Evolutionary conservation across 2,113 vertebrate species (phyloP), one percentile per base, ranked within the genome.

Genomic region (Podiceps cristatus): DNA sequence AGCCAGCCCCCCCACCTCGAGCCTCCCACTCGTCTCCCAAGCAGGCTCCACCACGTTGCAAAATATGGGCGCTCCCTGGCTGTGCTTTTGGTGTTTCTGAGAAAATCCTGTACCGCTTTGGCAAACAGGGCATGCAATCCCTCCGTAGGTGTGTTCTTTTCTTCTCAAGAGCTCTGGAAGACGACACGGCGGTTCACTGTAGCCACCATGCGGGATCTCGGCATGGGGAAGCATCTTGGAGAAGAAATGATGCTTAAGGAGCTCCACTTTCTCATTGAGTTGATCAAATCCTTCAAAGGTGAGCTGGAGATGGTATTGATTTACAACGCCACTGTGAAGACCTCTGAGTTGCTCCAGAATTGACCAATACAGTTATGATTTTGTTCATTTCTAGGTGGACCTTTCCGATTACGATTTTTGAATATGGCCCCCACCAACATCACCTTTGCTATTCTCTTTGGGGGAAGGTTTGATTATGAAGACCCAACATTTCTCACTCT

Each of bases 401-500:
- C 95, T 44, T 98, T 98, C 81, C 63, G 15, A 1, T 78, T 98
- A 58, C 56, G 59, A 15, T 44, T 90, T 84, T 93, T 98, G 4
- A 88, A 96, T 58, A 94, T 49, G 64, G 97, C 97, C 2, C 95
- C 98, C 25, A 95, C 97, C 77, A 98, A 98, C 56, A 24, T 98
- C 94, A 98, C 91, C 74, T 98, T 98, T 64, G 3, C 74, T 0
- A 45, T 98, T 27, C 88, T 98, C 80, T 98, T 98, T 35, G 98
- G 98, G 47, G 92, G 13, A 45, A 94, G 98, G 29, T 98, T 98
- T 28, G 91, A 98, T 66, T 98, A 98, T 47, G 55, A 33, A 35
- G 97, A 98, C 67, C 93, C 96, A 1, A 47, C 76, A 4, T 98
- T 97, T 28, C 15, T 93, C 63, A 92, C 93, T n/a, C 63, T 98